phyloP scores from a whole-genome alignment of 2,113 vertebrate genomes.

The Carollia perspicillata region DNA sequence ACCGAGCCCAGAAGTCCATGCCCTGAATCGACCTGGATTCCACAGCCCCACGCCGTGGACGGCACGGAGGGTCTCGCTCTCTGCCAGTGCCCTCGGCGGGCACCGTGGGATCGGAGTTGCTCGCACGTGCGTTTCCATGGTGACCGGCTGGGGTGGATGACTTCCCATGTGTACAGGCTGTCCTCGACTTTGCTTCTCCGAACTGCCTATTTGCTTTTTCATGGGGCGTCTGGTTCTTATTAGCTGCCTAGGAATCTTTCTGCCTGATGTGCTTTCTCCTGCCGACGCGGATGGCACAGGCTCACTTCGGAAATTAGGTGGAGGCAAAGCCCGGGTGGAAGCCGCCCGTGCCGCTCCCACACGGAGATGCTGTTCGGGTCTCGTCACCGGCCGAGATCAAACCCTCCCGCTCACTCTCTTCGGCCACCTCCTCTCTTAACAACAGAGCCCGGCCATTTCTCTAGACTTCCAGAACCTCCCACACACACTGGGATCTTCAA shows the following conservation, averaged over 20 bases:
- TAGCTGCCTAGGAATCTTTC: neutral
- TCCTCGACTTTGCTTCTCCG: neutral
- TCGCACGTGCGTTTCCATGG: slow-evolving; percentile 29
- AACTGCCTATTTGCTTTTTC: neutral
- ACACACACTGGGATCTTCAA: neutral
- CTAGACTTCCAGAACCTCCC: neutral
- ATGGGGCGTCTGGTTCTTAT: neutral
- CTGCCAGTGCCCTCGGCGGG: neutral
- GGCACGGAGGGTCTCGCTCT: neutral
- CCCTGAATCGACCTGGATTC: neutral
- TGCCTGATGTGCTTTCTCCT: neutral
- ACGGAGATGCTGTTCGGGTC: neutral
- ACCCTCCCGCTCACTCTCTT: neutral
- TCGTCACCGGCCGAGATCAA: neutral
- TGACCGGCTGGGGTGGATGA: neutral
- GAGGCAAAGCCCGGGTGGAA: neutral
- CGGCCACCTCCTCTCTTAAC: neutral
- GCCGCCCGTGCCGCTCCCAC: neutral
- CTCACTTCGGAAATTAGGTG: neutral
- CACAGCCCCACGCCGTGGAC: neutral
- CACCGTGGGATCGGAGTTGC: neutral
- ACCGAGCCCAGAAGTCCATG: neutral
- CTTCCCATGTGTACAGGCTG: neutral
- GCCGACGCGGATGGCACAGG: neutral
- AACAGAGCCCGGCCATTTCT: neutral